Percentiles rank a stretch among this genome's conserved stretches.
Conservation (phyloP, 1,140 invertebrate genomes). For the Maconellicoccus hirsutus region DNA sequence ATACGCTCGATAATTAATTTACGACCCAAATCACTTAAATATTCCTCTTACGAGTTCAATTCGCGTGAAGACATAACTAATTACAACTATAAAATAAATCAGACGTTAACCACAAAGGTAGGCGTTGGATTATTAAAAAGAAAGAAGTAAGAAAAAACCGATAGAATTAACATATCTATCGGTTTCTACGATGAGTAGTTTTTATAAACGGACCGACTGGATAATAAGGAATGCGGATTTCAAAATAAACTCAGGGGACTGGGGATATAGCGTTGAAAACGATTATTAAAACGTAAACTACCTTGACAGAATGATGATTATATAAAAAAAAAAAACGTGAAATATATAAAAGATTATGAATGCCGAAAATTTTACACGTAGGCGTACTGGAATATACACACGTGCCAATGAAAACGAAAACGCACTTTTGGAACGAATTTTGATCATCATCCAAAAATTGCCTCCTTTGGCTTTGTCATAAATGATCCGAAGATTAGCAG, state of each 20-base stretch:
- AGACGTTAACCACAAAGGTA: neutral
- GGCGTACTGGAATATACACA: conserved; percentile 14
- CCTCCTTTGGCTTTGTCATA: neutral
- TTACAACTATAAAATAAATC: neutral
- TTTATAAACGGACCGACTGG: neutral
- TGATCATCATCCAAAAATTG: conserved; percentile 14
- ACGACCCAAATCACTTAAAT: too few relatives aligned
- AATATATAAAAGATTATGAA: neutral
- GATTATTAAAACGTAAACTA: neutral
- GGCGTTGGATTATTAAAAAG: neutral
- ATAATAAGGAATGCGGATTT: neutral
- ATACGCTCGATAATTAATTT: too few relatives aligned
- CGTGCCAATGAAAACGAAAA: conserved; percentile 14
- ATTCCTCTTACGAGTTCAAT: too few relatives aligned
- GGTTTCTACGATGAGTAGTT: neutral
- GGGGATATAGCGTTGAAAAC: too few relatives aligned
- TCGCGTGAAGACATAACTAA: neutral
- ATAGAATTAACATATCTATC: conserved; percentile 10
- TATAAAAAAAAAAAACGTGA: neutral
- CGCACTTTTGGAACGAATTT: conserved; percentile 6
- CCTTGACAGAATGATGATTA: conserved; percentile 4
- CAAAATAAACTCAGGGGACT: neutral
- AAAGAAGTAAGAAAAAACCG: neutral
- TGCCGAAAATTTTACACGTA: conserved; percentile 2
- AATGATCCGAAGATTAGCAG: neutral